A percentile compares a stretch with the other conserved stretches of the same genome.
phyloP scores from a whole-genome alignment of 2,113 vertebrate species.

The Zapornia atra region DNA sequence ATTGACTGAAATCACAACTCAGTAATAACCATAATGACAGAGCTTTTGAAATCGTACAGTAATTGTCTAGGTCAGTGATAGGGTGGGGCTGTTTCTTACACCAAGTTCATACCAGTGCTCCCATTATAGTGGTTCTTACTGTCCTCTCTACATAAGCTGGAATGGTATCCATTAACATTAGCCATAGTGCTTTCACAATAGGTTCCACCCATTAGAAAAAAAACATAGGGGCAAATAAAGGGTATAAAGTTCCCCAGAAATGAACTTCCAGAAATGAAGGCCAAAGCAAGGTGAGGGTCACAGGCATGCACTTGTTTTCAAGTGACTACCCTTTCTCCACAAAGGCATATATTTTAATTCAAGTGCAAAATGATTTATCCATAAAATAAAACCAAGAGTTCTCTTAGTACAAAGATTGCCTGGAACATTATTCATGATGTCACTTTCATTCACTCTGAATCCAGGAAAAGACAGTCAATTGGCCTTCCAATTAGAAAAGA shows the following conservation, averaged over 20 bases:
- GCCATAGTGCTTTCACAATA: not conserved
- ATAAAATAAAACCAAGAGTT: not conserved
- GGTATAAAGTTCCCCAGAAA: not conserved
- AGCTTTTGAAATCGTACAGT: not conserved
- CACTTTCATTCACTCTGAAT: not conserved
- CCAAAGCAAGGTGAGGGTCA: not conserved
- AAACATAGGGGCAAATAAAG: not conserved
- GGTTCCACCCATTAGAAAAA: not conserved
- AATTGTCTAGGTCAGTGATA: not conserved
- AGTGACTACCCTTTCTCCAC: not conserved
- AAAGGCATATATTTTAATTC: not conserved
- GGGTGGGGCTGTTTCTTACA: not conserved
- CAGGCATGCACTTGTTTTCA: not conserved
- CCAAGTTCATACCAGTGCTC: not conserved
- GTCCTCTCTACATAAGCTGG: not conserved
- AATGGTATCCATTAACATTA: not conserved
- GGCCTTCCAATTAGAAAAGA: not conserved
- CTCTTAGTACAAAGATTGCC: not conserved
- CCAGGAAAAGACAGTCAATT: not conserved
- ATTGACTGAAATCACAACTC: not conserved
- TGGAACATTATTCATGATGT: not conserved
- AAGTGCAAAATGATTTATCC: not conserved
- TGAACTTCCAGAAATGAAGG: not conserved
- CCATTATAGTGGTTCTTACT: not conserved
- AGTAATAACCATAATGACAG: not conserved